Evolutionary conservation across 2,113 vertebrate species (phyloP), one percentile per base, ranked within the genome.

Genomic region (Corythaeola cristata): DNA sequence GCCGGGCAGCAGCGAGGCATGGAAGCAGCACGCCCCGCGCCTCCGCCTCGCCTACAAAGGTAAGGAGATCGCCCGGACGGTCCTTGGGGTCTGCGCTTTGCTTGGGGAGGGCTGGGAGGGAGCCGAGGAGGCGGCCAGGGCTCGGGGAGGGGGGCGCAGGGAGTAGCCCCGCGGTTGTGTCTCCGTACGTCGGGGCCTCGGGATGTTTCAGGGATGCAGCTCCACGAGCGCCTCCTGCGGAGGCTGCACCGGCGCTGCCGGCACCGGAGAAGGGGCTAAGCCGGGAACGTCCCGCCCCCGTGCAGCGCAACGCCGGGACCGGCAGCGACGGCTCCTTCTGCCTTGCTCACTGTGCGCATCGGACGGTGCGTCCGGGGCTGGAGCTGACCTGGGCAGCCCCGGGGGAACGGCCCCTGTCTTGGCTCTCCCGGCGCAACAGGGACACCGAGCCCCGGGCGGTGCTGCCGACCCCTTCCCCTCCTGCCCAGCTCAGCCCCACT

Each of bases 21-120:
- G 97, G 97, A 96, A 91, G 39, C 96, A 97, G 77, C 87, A 95
- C 0, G 60, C 80, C 33, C 98, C 98, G 0, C 97, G 98, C 66
- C 97, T 98, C 26, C 97, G 97, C 28, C 95, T 98, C 13, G 1
- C 97, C 17, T 95, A 98, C 82, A 95, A 93, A 98, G 98, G 98
- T 98, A 96, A 90, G 96, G 47, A 59, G 22, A 3, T 2, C 3
- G 8, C 13, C 33, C 55, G 21, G 55, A n/a, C 0, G 5, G 22
- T 39, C 39, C 39, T 39, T 3, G 3, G 28, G 49, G 30, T 27
- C 64, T 37, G 63, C 26, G 6, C 39, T 52, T 28, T 10, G 19
- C 56, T 47, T 60, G 55, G 81, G 50, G 30, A n/a, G 35, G 76
- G 47, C 75, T 52, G 84, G 20, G 47, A 26, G 17, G 52, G 52